Evolutionary conservation across 2,888 invertebrate species (phyloP), one percentile per base, ranked within the genome.

Genomic region (Drosophila helvetica): DNA sequence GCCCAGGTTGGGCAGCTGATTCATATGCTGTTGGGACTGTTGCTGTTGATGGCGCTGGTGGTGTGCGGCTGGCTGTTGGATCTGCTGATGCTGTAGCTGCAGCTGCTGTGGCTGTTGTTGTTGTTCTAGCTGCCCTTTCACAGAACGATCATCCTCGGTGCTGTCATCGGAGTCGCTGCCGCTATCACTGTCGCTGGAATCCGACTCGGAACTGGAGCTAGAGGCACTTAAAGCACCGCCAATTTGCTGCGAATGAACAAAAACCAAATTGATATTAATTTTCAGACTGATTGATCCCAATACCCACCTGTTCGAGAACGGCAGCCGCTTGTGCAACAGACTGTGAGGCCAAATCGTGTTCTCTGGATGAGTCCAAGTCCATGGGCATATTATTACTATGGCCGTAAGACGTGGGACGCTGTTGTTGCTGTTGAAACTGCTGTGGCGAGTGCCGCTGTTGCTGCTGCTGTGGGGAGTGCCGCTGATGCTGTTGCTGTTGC

Each of bases 111-210:
- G 80, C 53, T 75, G 74, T 56, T 65, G 60, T 62, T 38, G 55
- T 25, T 58, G 70, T 52, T 77, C 78, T 51, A 74, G 77, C 43
- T 77, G 70, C 38, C 76, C 77, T 33, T 77, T 77, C 55, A 63
- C 67, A 48, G 86, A 55, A 64, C 78, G 80, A 58, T 91, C 90
- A 63, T 91, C 90, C 19, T 90, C 90, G n/a, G 86, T 88, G 80
- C 89, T 90, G 54, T 90, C 90, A 79, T 92, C 92, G 1, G 92
- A 92, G 75, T 92, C 92, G 9, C 92, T 91, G 33, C 90, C 92
- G 68, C 92, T 92, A 50, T 90, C 91, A 77, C 91, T 91, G 59
- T 90, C 91, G 71, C 92, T 92, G 6, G 92, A 91, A 78, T 91
- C 92, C 15, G 91, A 90, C 27, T 89, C 92, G 19, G 92, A 91